Conservation (phyloP, 2,113 vertebrate species). For the Ginglymostoma cirratum region DNA sequence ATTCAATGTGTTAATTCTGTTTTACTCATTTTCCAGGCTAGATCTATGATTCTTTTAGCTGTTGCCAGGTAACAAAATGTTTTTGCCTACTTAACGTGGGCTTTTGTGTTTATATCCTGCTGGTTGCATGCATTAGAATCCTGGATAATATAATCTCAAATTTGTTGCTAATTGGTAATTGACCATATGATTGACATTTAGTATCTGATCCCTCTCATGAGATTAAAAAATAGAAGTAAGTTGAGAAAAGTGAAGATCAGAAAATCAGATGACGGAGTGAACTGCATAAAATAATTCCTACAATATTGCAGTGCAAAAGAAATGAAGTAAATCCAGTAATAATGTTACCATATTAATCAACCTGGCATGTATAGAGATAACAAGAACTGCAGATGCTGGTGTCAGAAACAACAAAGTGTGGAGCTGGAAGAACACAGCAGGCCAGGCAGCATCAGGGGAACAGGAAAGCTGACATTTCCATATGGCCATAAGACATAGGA, state of each 20-base stretch:
- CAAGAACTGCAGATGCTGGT: no score
- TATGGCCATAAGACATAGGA: no score
- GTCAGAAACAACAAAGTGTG: no score
- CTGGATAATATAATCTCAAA: not conserved
- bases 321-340: not conserved
- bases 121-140: not conserved
- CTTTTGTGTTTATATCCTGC: not conserved
- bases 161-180: not conserved
- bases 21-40: not conserved
- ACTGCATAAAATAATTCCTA: conserved; percentile 1
- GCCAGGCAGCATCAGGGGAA: no score
- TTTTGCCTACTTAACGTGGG: not conserved
- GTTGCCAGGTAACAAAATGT: conserved; percentile 26
- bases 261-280: not conserved
- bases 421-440: no score
- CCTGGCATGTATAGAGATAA: not conserved
- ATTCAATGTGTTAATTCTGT: not conserved
- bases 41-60: not conserved
- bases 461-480: no score
- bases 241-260: not conserved
- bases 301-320: not conserved
- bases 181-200: not conserved
- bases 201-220: not conserved
- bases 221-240: not conserved
- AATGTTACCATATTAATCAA: not conserved